phyloP scores from a whole-genome alignment of 2,888 invertebrate species.

The Micropterix aruncella region DNA sequence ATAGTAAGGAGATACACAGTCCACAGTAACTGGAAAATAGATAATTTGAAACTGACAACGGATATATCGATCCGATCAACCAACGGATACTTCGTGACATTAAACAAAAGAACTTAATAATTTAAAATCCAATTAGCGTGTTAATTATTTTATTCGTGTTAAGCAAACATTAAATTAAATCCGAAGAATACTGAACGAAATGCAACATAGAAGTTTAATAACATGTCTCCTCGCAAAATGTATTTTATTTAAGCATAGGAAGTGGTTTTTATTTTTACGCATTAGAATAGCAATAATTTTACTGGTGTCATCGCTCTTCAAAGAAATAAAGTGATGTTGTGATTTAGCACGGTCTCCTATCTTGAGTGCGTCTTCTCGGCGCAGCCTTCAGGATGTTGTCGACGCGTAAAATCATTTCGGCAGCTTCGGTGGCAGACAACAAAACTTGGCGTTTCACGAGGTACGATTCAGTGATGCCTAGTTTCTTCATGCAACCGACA shows the following conservation, averaged over 20 bases:
- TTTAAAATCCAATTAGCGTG: too few relatives aligned
- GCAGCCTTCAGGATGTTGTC: constrained; percentile 93
- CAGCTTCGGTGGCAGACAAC: constrained; percentile 89
- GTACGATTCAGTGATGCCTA: constrained; percentile 94
- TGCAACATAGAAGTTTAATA: too few relatives aligned
- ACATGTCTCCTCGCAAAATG: too few relatives aligned
- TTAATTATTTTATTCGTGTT: too few relatives aligned
- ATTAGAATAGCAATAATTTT: too few relatives aligned
- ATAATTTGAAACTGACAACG: not conserved
- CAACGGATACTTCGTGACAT: constrained; percentile 3
- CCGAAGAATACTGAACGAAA: too few relatives aligned
- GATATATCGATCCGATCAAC: not conserved
- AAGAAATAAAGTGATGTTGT: too few relatives aligned
- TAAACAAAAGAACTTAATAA: too few relatives aligned
- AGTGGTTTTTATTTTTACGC: too few relatives aligned
- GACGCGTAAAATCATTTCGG: constrained; percentile 97
- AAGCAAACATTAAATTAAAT: too few relatives aligned
- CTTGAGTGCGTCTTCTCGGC: constrained; percentile 74
- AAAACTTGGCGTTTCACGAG: constrained; percentile 95
- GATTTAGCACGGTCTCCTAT: constrained; percentile 77
- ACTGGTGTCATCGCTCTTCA: too few relatives aligned
- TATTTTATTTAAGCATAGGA: too few relatives aligned
- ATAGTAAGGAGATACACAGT: constrained; percentile 1
- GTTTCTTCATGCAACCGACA: constrained; percentile 76
- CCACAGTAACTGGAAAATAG: constrained; percentile 3